Evolutionary conservation across 2,113 vertebrate genomes (phyloP), one percentile per base, ranked within the genome.

Genomic region (Anas platyrhynchos): DNA sequence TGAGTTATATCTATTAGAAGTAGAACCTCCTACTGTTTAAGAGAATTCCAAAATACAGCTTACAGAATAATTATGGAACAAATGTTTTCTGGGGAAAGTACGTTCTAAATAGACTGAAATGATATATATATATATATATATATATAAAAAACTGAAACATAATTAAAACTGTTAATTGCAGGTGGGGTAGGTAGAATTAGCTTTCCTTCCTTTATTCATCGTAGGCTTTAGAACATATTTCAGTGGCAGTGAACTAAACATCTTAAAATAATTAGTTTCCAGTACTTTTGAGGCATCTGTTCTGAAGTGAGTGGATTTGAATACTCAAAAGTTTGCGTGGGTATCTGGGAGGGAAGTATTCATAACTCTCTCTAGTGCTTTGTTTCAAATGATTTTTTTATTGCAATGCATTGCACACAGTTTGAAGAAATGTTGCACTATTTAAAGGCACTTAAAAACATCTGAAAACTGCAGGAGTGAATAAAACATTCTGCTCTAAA

Each of bases 301-400:
- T 84, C 46, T 58, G 25, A 93, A 67, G 46, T 71, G 17, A 81
- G 11, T 62, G 11, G 26, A 21, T 84, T 72, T 62, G 71, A 80
- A 75, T 26, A 36, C 9, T 26, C 8, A 1, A 1, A 52, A 69
- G 38, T n/a, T 12, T 52, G 16, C 16, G 2, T 41, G 15, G 1
- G 0, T 72, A 25, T 75, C 43, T 56, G 29, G 38, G 18, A 65
- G 54, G 34, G 31, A 50, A 56, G 46, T 21, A 26, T 61, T 43
- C 48, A 54, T 75, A 11, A 48, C 7, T 67, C 20, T 44, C 9
- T 16, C 29, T 9, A 78, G 5, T 48, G 15, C 32, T 44, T 65
- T 36, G 4, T 12, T 62, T 43, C 58, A 3, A 20, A 31, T 29
- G 14, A 13, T 32, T 41, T 32, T 55, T 66, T 55, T 21, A 6